Percentiles rank a stretch among this genome's conserved stretches.
Evolutionary conservation across 2,888 invertebrate species (phyloP).

Genomic region (Acleris sparsana): DNA sequence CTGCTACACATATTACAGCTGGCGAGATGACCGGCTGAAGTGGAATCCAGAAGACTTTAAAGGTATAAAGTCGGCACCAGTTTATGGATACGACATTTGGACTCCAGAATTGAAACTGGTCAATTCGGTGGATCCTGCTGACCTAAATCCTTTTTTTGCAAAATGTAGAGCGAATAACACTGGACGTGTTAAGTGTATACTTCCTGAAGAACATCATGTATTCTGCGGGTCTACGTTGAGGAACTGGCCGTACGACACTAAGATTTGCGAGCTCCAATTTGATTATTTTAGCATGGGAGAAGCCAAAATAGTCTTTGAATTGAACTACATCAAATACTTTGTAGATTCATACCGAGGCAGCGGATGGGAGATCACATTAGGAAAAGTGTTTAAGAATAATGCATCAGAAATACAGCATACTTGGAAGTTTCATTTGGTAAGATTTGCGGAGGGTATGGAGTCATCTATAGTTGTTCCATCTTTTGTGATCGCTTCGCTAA

Average conservation of each 20-base stretch:
- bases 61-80: conserved; percentile 39
- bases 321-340: conserved; percentile 13
- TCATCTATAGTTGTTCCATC: conserved; percentile 18
- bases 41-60: conserved; percentile 53
- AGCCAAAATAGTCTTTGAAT: conserved; percentile 13
- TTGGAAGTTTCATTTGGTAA: conserved; percentile 15
- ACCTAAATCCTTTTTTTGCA: conserved; percentile 9
- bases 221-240: conserved; percentile 8
- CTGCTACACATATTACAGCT: conserved; percentile 34
- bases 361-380: conserved; percentile 17
- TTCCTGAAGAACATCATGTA: conserved; percentile 11
- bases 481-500: conserved; percentile 18
- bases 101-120: conserved; percentile 45
- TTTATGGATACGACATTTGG: conserved; percentile 44
- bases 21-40: conserved; percentile 48
- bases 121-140: conserved; percentile 40
- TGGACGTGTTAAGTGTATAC: conserved; percentile 9
- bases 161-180: conserved; percentile 16
- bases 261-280: conserved; percentile 18
- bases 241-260: conserved; percentile 28
- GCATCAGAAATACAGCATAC: conserved; percentile 23
- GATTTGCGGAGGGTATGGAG: conserved; percentile 19
- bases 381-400: conserved; percentile 5
- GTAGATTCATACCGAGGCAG: conserved; percentile 4
- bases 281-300: conserved; percentile 25